These are phyloP conservation scores for Synergus umbraculus DNA, from an alignment of 2,888 invertebrate species.

Conservation along the genomic window DNA sequence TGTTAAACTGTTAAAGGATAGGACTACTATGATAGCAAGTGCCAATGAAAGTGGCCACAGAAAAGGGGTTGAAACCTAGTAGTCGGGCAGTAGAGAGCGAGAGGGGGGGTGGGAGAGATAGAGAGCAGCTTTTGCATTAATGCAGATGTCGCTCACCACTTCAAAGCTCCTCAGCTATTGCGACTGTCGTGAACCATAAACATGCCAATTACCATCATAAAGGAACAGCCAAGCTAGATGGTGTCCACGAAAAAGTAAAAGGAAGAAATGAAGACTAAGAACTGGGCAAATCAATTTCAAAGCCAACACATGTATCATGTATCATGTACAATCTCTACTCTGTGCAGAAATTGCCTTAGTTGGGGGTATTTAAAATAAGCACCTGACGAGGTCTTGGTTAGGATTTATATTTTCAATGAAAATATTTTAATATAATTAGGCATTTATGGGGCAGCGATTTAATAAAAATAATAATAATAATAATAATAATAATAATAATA, in stretches of 20 bases:
- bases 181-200: constrained; percentile 65
- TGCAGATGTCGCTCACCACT: constrained; percentile 68
- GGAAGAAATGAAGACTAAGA: constrained; percentile 42
- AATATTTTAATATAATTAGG: too few species aligned
- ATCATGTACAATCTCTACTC: not conserved
- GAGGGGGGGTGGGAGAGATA: constrained; percentile 43
- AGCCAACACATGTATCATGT: not conserved
- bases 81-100: not conserved
- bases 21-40: constrained; percentile 53
- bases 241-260: constrained; percentile 44
- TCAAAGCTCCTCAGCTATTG: constrained; percentile 63
- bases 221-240: constrained; percentile 49
- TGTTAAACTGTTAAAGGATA: constrained; percentile 60
- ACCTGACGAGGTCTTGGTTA: too few species aligned
- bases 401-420: too few species aligned
- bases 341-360: too few species aligned
- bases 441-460: too few species aligned
- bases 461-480: too few species aligned
- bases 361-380: too few species aligned
- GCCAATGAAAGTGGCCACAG: constrained; percentile 58
- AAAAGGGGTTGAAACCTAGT: constrained; percentile 53
- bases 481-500: too few species aligned
- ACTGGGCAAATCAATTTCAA: not conserved
- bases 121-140: constrained; percentile 63
- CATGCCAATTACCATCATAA: constrained; percentile 70